A percentile compares a stretch with the other conserved stretches of the same genome.
These are phyloP conservation scores for Bruchidius siliquastri DNA, from an alignment of 2,888 invertebrate genomes.

Conservation along the genomic window DNA sequence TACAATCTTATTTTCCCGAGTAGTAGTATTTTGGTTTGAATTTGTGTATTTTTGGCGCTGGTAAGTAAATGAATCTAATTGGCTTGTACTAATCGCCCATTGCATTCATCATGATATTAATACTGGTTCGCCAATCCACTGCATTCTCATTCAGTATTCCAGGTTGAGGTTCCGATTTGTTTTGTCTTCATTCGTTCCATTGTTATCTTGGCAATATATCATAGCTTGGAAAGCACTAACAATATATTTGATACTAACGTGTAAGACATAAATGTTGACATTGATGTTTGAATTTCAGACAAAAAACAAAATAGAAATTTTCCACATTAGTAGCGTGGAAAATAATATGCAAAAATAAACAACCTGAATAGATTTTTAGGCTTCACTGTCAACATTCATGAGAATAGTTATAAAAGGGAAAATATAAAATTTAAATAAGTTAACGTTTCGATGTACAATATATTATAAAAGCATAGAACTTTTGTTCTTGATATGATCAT, in stretches of 20 bases:
- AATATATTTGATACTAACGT: neutral
- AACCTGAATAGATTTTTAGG: neutral
- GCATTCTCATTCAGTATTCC: neutral
- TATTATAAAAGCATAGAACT: too few species aligned
- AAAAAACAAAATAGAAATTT: neutral
- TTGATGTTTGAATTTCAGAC: neutral
- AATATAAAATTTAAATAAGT: neutral
- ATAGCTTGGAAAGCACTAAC: neutral
- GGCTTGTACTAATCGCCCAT: neutral
- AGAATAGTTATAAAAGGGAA: neutral
- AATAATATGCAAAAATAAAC: too few species aligned
- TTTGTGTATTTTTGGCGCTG: neutral
- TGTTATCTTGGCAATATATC: neutral
- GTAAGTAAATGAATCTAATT: neutral
- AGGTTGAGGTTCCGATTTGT: neutral
- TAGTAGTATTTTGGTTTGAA: neutral
- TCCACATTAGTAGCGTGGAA: too few species aligned
- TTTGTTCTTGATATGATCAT: too few species aligned
- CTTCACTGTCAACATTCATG: neutral
- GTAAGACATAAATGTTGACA: neutral
- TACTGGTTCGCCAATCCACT: slow-evolving; percentile 4
- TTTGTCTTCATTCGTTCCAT: neutral
- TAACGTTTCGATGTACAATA: too few species aligned
- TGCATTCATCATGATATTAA: neutral
- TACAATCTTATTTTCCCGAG: neutral